Conservation (phyloP, 2,888 invertebrate species). For the Drosophila anomelani region DNA sequence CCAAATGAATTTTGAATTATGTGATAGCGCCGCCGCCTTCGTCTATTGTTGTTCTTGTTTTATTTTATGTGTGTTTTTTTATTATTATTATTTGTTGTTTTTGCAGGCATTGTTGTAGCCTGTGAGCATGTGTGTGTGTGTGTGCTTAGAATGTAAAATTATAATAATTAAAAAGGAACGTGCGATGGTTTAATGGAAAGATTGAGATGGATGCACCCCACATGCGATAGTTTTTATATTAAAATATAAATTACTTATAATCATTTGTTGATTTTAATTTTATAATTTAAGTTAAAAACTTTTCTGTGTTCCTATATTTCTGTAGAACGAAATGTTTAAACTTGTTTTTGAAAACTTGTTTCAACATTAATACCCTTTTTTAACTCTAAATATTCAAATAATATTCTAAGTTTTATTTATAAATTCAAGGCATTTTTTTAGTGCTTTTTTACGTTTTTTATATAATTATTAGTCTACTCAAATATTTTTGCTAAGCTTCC, state of each 20-base stretch:
- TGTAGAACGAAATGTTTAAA: too few species aligned
- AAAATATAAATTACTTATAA: neutral
- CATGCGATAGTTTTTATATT: neutral
- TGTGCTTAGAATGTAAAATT: conserved; percentile 63
- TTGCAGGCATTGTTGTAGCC: conserved; percentile 60
- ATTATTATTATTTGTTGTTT: conserved; percentile 9
- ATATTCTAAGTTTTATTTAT: neutral
- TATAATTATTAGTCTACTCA: neutral
- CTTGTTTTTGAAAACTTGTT: neutral
- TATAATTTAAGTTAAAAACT: neutral
- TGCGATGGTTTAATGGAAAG: neutral
- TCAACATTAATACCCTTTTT: neutral
- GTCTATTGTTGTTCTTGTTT: conserved; percentile 8
- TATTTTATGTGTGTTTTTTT: conserved; percentile 11
- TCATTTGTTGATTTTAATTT: neutral
- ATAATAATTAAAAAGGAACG: conserved; percentile 72
- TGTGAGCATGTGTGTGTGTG: conserved; percentile 29
- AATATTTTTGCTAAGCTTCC: conserved; percentile 5
- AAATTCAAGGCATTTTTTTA: neutral
- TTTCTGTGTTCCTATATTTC: neutral
- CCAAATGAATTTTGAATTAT: conserved; percentile 72
- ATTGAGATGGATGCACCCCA: neutral
- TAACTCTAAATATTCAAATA: neutral
- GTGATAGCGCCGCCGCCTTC: conserved; percentile 71
- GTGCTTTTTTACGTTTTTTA: neutral